These are phyloP conservation scores for Sarcophaga bullata DNA, from an alignment of 1,140 invertebrate genomes.

Conservation along the genomic window DNA sequence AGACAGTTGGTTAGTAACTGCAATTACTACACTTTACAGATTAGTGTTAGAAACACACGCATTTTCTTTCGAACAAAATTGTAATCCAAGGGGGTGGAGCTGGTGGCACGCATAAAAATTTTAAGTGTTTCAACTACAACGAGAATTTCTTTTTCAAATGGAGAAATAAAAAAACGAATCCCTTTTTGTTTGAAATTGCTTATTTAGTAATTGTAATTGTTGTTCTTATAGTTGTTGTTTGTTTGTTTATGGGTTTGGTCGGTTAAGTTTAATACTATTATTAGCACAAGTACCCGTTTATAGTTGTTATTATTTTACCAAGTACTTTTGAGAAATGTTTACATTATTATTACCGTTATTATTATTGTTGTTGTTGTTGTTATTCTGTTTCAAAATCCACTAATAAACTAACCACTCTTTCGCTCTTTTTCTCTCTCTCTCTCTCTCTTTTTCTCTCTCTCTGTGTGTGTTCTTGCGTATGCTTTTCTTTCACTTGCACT, in stretches of 20 bases:
- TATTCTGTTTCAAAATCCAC: too few species aligned
- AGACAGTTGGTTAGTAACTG: too few species aligned
- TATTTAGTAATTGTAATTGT: background rate
- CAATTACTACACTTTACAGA: too few species aligned
- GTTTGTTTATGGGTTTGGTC: background rate
- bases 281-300: background rate
- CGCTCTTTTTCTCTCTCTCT: too few species aligned
- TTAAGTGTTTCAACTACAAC: background rate
- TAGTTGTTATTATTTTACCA: conserved; percentile 7
- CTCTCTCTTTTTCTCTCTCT: too few species aligned
- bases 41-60: too few species aligned
- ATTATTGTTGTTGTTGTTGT: background rate
- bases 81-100: too few species aligned
- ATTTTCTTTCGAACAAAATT: too few species aligned
- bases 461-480: too few species aligned
- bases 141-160: background rate
- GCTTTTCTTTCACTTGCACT: too few species aligned
- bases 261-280: background rate
- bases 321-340: conserved; percentile 1
- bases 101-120: background rate
- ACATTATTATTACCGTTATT: background rate
- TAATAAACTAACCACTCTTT: too few species aligned
- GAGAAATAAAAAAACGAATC: background rate
- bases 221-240: background rate
- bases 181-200: conserved; percentile 9